Conservation (phyloP, 2,888 invertebrate genomes). For the Drosophila kambysellisi region DNA sequence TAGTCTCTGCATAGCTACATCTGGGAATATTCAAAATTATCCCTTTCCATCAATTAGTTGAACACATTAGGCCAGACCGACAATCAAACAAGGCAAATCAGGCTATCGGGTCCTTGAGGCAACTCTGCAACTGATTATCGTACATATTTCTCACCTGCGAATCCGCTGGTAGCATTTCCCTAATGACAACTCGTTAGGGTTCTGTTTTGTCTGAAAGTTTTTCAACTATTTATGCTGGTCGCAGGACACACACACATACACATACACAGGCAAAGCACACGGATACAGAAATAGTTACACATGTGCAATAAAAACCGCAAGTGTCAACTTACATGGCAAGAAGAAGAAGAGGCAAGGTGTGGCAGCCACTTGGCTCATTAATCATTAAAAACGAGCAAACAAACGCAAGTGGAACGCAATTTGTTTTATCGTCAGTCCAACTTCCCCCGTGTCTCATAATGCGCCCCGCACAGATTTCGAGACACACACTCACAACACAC, state of each 20-base stretch:
- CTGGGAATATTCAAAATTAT: neutral
- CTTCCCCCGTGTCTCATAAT: slow-evolving; percentile 18
- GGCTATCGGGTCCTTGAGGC: neutral
- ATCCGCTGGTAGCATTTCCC: slow-evolving; percentile 17
- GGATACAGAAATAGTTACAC: neutral
- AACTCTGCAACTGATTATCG: neutral
- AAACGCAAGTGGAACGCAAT: slow-evolving; percentile 67
- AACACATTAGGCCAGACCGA: neutral
- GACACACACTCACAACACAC: slow-evolving; percentile 18
- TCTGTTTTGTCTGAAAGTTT: slow-evolving; percentile 50
- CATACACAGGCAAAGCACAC: neutral
- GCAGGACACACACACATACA: neutral
- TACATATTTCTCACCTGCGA: slow-evolving; percentile 21
- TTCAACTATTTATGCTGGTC: slow-evolving; percentile 65
- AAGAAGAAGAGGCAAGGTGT: slow-evolving; percentile 27
- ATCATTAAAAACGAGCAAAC: slow-evolving; percentile 68
- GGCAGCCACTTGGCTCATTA: slow-evolving; percentile 62
- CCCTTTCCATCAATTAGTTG: neutral
- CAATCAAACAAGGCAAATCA: neutral
- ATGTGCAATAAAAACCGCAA: slow-evolving; percentile 37
- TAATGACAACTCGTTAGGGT: slow-evolving; percentile 68
- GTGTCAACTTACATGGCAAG: slow-evolving; percentile 62
- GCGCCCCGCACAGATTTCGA: slow-evolving; percentile 56
- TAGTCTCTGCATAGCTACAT: neutral
- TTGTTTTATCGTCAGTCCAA: slow-evolving; percentile 66